Evolutionary conservation across 2,888 invertebrate genomes (phyloP).

Genomic region (Magallana nippona): DNA sequence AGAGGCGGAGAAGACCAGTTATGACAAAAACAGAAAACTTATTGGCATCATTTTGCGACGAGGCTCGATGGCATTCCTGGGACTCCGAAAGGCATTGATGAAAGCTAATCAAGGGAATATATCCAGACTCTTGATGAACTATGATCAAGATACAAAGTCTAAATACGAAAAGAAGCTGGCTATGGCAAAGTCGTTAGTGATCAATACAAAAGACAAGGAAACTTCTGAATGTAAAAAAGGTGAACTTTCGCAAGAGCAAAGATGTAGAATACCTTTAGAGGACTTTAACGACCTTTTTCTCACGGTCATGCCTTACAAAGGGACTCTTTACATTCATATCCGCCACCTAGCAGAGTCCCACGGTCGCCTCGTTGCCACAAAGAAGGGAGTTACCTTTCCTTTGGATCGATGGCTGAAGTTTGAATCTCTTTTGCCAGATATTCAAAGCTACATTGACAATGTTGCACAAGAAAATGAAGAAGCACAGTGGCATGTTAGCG

Average conservation of each 20-base stretch:
- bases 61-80: not conserved
- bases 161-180: slow-evolving; percentile 18
- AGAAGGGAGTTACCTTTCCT: slow-evolving; percentile 23
- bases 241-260: not conserved
- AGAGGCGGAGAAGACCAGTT: slow-evolving; percentile 18
- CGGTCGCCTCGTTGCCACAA: slow-evolving; percentile 12
- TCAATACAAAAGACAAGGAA: not conserved
- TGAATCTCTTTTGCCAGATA: not conserved
- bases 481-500: not conserved
- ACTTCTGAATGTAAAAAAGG: not conserved
- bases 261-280: not conserved
- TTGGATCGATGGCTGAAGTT: not conserved
- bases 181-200: slow-evolving; percentile 7
- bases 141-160: not conserved
- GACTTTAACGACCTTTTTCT: not conserved
- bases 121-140: slow-evolving; percentile 14
- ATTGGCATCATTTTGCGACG: not conserved
- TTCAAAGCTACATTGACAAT: not conserved
- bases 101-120: slow-evolving; percentile 28
- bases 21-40: slow-evolving; percentile 25
- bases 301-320: not conserved
- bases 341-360: slow-evolving; percentile 1
- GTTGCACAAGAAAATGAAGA: not conserved
- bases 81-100: slow-evolving; percentile 19
- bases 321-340: not conserved